Evolutionary conservation across 30 jellyfish, hydroid and myxozoan species (phyloP).

Genomic region (Pelagia noctiluca): DNA sequence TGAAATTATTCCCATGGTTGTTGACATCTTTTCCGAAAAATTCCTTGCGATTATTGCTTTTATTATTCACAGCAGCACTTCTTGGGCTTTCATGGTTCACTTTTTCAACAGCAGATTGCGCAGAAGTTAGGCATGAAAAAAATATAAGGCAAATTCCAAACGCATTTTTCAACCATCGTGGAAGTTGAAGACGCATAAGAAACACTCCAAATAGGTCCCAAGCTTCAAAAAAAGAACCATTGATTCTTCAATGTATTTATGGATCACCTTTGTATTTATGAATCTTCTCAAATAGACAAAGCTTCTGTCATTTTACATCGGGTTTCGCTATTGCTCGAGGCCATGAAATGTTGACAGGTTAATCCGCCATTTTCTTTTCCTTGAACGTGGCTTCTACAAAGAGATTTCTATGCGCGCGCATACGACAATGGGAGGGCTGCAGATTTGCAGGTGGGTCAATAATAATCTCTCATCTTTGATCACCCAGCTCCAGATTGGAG

Average conservation of each 20-base stretch:
- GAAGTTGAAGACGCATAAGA: slow-evolving; percentile 66
- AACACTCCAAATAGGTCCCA: slow-evolving; percentile 39
- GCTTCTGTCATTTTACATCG: not conserved
- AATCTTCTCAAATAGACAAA: not conserved
- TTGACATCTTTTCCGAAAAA: not conserved
- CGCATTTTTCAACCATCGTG: slow-evolving; percentile 31
- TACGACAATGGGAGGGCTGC: not conserved
- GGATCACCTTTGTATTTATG: not conserved
- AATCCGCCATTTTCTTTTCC: slow-evolving; percentile 70
- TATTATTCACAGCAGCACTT: not conserved
- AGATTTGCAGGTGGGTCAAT: slow-evolving; percentile 36
- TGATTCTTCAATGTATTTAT: slow-evolving; percentile 5
- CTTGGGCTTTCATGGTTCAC: not conserved
- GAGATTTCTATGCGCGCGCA: slow-evolving; percentile 67
- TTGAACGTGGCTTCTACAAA: slow-evolving; percentile 63
- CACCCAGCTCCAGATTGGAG: too few relatives aligned
- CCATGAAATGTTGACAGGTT: slow-evolving; percentile 45
- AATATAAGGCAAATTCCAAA: slow-evolving; percentile 16
- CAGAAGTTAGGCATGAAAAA: not conserved
- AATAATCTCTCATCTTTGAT: slow-evolving; percentile 58
- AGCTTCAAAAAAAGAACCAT: slow-evolving; percentile 43
- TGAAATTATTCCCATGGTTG: not conserved
- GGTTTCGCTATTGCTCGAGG: not conserved
- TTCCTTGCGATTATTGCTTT: not conserved
- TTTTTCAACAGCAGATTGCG: not conserved